Conservation (phyloP, 2,797 vertebrate genomes). For the Valencia hispanica region DNA sequence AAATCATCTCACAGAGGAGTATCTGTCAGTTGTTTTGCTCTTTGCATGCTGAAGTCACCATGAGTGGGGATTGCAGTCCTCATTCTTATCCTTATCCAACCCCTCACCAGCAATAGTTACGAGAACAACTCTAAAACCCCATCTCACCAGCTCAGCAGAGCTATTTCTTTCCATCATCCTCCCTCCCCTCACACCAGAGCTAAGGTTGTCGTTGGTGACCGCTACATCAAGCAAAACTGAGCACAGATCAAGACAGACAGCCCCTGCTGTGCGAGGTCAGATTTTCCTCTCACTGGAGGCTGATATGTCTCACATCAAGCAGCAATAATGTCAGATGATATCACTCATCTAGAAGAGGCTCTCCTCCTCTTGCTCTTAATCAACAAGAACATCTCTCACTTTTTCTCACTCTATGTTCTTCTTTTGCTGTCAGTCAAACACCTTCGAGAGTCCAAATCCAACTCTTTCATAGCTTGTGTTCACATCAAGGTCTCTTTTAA, state of each 20-base stretch:
- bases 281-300: constrained; percentile 64
- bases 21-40: constrained; percentile 65
- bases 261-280: constrained; percentile 69
- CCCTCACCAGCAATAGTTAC: constrained; percentile 56
- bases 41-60: constrained; percentile 48
- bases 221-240: constrained; percentile 57
- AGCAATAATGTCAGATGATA: constrained; percentile 76
- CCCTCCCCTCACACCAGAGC: constrained; percentile 52
- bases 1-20: constrained; percentile 62
- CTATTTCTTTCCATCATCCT: constrained; percentile 47
- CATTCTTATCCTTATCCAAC: constrained; percentile 66
- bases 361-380: constrained; percentile 54
- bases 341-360: constrained; percentile 69
- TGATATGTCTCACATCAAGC: constrained; percentile 70
- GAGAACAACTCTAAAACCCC: constrained; percentile 43
- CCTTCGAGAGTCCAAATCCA: constrained; percentile 47
- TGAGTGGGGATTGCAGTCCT: constrained; percentile 4
- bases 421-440: constrained; percentile 57
- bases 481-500: constrained; percentile 66
- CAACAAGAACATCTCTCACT: constrained; percentile 56
- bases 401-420: constrained; percentile 34
- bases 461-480: constrained; percentile 65
- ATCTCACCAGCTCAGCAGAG: constrained; percentile 37
- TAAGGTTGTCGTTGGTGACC: constrained; percentile 57
- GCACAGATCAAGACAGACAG: constrained; percentile 69